Evolutionary conservation across 2,797 vertebrate genomes (phyloP), one percentile per base, ranked within the genome.

Genomic region (Xenentodon cancila): DNA sequence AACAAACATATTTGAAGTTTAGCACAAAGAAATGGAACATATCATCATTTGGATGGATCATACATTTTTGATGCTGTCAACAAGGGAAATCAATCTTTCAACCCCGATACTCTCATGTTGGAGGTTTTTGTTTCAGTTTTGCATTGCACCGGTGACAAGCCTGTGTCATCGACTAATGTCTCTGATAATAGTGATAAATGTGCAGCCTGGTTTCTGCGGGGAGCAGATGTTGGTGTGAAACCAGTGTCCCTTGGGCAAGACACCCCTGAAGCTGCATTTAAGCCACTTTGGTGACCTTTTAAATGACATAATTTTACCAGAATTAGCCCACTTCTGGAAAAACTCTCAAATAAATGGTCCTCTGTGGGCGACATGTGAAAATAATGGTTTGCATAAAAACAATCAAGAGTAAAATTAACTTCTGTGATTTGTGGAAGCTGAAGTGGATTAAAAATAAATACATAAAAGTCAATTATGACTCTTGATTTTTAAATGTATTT

Each of bases 201-300:
- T 77, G 64, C 45, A 57, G 73, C 59, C 44, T 7, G 60, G 53
- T 71, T 72, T 82, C 68, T 64, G 78, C 20, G 52, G 79, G 80
- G 79, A 84, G 80, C 75, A 86, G 88, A 81, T 86, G 83, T 73
- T 80, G 77, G 80, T 79, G 81, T 57, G 79, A 73, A 72, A 48
- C 75, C 57, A 7, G 1, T 21, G 78, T 87, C 86, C 84, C 84
- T 3, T 68, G 77, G 84, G 84, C 73, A 46, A 22, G 70, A 64
- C 76, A 6, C 68, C 40, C 54, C 71, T 32, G 9, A 61, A 66
- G 81, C 78, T 77, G 79, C 88, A 84, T 47, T 68, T 83, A 79
- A 68, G 79, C 68, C 51, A 32, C 74, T 77, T 51, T 56, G 22
- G 73, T 81, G 73, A 68, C 64, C 69, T 81, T 81, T 76, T 65